Conservation (phyloP, 23 tunicate genomes). For the Phallusia fumigata region DNA sequence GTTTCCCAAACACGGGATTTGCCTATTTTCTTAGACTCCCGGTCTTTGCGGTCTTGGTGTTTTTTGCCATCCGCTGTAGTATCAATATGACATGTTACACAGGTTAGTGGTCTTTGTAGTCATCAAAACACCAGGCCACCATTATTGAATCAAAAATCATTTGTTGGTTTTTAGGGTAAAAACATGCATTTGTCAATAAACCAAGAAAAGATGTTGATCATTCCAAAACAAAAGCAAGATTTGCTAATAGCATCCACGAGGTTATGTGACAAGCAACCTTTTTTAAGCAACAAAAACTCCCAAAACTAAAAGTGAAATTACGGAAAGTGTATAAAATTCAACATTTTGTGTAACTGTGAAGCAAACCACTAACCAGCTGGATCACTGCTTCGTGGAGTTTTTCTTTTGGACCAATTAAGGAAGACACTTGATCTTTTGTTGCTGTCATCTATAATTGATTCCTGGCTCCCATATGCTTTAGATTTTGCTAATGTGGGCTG, state of each 20-base stretch:
- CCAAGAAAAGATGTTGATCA: neutral
- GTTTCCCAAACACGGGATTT: constrained; percentile 25
- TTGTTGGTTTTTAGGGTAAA: neutral
- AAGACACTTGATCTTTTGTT: constrained; percentile 50
- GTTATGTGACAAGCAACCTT: neutral
- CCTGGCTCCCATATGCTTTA: constrained; percentile 61
- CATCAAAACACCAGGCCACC: neutral
- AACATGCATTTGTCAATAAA: neutral
- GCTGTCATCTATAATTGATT: constrained; percentile 66
- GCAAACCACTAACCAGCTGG: neutral
- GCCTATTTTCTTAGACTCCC: neutral
- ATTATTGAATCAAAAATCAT: neutral
- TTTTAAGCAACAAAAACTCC: neutral
- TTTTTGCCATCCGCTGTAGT: constrained; percentile 10
- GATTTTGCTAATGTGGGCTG: neutral
- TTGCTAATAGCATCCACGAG: neutral
- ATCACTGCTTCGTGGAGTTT: neutral
- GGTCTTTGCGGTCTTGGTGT: neutral
- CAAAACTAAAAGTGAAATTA: neutral
- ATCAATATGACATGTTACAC: neutral
- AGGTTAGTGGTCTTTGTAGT: neutral
- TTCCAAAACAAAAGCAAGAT: neutral
- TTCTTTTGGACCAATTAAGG: neutral
- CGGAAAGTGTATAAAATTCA: neutral
- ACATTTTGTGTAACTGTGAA: neutral